Base-by-base conservation (phyloP, 2,888 invertebrate genomes). In the Watsonalla cultraria region DNA sequence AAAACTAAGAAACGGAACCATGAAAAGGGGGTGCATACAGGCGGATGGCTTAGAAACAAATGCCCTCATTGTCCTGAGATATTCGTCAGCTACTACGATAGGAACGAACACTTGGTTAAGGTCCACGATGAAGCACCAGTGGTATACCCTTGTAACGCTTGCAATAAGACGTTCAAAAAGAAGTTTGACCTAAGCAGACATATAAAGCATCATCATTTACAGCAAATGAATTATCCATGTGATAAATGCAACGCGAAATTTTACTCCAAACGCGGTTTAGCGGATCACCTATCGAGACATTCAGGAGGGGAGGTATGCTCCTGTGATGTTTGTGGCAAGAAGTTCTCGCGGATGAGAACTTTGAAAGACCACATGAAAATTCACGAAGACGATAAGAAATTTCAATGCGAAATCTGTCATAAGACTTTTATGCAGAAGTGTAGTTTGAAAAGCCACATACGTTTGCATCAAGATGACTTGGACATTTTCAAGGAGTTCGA, bases 401-500 rank as follows among this genome's bases (percentile, higher is more conserved):
- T 76, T 55, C 86, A 89, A 35, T 90, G 90, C 47, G 86, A 88
- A 53, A 72, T 88, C 5, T 90, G 90, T 63, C 80, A 86, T 46
- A 89, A 89, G 65, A 79, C 81, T 0, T 90, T 90, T 53, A 80
- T 84, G 74, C 86, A 90, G 67, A 90, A 90, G 56, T 86, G 84
- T 46, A 86, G 88, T 39, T 61, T 91, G 61, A 89, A 89, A 61
- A 84, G 80, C 13, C 91, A 91, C 51, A 65, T 90, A 5, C 72
- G 84, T 0, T 51, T 90, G 45, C 90, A 90, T 53, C 90, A 90
- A 45, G 87, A 89, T 57, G 87, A 90, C 50, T 62, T 90, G 60
- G 90, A 89, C 24, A 90, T 90, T 34, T 90, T 90, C 61, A 90
- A 90, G 52, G 90, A 90, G 71, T 90, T 90, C 53, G 90, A 90